Conservation (phyloP, 2,797 vertebrate species). For the Anas bernieri region DNA sequence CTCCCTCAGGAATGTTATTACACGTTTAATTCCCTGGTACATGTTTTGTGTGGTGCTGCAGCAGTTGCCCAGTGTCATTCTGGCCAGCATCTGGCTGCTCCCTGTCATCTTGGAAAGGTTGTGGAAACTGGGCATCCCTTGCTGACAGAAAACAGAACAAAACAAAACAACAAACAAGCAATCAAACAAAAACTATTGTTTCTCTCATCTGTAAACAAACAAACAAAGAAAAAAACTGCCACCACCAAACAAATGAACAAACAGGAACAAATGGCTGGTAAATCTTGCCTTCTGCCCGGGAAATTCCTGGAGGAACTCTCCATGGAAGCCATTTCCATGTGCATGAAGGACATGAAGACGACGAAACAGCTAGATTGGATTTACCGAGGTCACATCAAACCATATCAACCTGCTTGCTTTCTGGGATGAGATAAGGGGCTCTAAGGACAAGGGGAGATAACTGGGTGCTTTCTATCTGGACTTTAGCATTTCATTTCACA, state of each 20-base stretch:
- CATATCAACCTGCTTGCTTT: background rate
- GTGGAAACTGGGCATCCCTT: fast-evolving
- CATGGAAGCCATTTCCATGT: background rate
- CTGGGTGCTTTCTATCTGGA: too few relatives aligned
- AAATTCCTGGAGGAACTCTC: background rate
- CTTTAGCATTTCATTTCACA: background rate
- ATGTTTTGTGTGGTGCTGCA: background rate
- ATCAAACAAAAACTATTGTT: background rate
- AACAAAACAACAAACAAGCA: background rate
- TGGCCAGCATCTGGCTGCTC: background rate
- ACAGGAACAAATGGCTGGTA: background rate
- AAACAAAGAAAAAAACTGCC: background rate
- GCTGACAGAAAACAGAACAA: background rate
- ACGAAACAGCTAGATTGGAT: background rate
- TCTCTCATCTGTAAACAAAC: background rate
- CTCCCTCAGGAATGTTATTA: conserved; percentile 37
- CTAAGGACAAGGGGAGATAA: background rate
- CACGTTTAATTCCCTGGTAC: conserved; percentile 3
- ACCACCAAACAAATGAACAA: background rate
- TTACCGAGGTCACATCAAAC: background rate
- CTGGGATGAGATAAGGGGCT: background rate
- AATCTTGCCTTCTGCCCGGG: background rate
- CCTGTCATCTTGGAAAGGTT: background rate
- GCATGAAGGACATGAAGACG: background rate
- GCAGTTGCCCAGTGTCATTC: background rate